Evolutionary conservation across 2,888 invertebrate genomes (phyloP), one percentile per base, ranked within the genome.

Genomic region (Eristalis pertinax): DNA sequence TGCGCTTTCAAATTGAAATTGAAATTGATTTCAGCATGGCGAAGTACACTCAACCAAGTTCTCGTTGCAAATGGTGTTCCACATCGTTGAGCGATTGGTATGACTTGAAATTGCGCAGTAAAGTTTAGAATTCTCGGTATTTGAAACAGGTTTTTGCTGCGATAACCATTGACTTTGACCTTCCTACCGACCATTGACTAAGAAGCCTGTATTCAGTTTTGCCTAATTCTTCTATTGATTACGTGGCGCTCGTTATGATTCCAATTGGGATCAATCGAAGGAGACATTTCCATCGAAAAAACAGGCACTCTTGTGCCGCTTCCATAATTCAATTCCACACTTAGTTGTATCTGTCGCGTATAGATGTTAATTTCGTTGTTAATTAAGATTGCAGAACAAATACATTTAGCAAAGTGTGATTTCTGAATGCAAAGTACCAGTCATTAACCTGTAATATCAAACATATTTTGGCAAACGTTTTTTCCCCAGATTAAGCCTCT

Each of bases 61-160:
- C 69, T 80, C 75, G 60, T 26, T 70, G 41, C 70, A 70, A 63
- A 74, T 69, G 79, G 65, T 67, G 43, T 63, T 35, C 24, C 68
- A 50, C 50, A 77, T 78, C 82, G 82, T 81, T 81, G 81, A 64
- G 43, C 60, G 69, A 70, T 75, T 65, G 77, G 11, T 50, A 60
- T 35, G 5, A 72, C 56, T 38, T 50, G 65, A 60, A 78, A 72
- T 75, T 86, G 75, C 72, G 75, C 70, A 69, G 78, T 63, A 32
- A 35, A 5, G 41, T 24, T 5, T 22, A 8, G 15, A 13, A 35
- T 8, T 32, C 32, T 32, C 32, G 0, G 32, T 10, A 22, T 65
- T 0, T 22, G 56, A 56, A 74, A 69, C 58, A 68, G 11, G 43
- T 73, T 85, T 50, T 77, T 64, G 43, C 58, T 62, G 43, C n/a